phyloP scores from a whole-genome alignment of 1,140 invertebrate genomes.

The Stegodyphus mimosarum region DNA sequence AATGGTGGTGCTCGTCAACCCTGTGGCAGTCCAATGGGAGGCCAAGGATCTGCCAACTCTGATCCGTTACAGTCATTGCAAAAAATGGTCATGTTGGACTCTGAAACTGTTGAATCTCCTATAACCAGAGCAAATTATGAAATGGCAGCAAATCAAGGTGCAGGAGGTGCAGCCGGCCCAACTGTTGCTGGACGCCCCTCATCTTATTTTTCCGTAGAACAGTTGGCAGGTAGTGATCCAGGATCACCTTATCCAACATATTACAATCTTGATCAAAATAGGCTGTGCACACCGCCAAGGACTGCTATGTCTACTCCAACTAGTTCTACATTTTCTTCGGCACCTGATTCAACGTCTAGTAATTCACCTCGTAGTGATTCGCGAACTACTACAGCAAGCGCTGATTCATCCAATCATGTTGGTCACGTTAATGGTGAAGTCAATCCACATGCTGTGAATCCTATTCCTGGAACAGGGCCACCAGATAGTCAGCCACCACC shows the following conservation, averaged over 20 bases:
- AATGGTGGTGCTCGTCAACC: neutral
- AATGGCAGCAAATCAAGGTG: conserved; percentile 52
- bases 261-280: conserved; percentile 63
- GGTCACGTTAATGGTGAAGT: conserved; percentile 53
- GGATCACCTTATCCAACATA: conserved; percentile 63
- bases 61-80: conserved; percentile 66
- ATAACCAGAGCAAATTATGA: conserved; percentile 59
- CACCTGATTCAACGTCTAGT: conserved; percentile 60
- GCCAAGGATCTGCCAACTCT: conserved; percentile 19
- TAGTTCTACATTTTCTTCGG: conserved; percentile 58
- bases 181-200: conserved; percentile 31
- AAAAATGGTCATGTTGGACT: conserved; percentile 65
- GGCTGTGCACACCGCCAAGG: conserved; percentile 62
- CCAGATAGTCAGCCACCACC: neutral
- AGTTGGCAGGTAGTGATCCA: conserved; percentile 57
- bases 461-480: neutral
- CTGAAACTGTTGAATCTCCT: conserved; percentile 56
- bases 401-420: conserved; percentile 53
- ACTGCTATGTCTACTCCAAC: conserved; percentile 53
- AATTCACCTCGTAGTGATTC: conserved; percentile 61
- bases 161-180: conserved; percentile 6
- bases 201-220: conserved; percentile 60
- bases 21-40: conserved; percentile 22
- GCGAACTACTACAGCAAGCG: conserved; percentile 50
- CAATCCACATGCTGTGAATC: conserved; percentile 21